Conservation (phyloP, 2,888 invertebrate genomes). For the Lysandra bellargus region DNA sequence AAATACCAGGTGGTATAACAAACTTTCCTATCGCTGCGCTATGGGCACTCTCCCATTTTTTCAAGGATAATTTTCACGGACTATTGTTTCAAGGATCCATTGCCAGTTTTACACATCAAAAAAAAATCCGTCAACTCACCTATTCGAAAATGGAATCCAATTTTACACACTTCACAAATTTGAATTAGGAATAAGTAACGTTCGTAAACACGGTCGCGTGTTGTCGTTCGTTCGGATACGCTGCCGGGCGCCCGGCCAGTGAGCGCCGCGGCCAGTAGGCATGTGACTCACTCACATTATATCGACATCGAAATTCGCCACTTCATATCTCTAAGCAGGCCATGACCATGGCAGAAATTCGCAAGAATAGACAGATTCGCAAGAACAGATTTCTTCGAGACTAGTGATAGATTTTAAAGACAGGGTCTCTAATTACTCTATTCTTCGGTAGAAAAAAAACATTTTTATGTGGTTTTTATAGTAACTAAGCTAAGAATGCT, state of each 20-base stretch:
- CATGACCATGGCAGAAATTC: too few species aligned
- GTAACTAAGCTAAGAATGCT: too few species aligned
- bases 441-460: too few species aligned
- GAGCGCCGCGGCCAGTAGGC: constrained; percentile 51
- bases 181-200: constrained; percentile 48
- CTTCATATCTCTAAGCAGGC: not conserved
- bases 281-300: constrained; percentile 52
- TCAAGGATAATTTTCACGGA: not conserved
- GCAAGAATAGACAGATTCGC: not conserved
- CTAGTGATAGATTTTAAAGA: too few species aligned
- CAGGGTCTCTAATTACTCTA: too few species aligned
- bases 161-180: constrained; percentile 51
- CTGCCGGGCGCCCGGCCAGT: constrained; percentile 75
- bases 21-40: not conserved
- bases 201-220: constrained; percentile 71
- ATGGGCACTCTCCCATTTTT: not conserved
- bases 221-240: constrained; percentile 76
- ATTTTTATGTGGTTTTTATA: too few species aligned
- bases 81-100: not conserved
- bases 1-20: not conserved
- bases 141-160: constrained; percentile 51
- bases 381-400: too few species aligned
- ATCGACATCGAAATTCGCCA: constrained; percentile 23
- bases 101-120: not conserved
- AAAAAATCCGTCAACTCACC: constrained; percentile 47